Conservation (phyloP, 2,888 invertebrate species). For the Diarsia mendica region DNA sequence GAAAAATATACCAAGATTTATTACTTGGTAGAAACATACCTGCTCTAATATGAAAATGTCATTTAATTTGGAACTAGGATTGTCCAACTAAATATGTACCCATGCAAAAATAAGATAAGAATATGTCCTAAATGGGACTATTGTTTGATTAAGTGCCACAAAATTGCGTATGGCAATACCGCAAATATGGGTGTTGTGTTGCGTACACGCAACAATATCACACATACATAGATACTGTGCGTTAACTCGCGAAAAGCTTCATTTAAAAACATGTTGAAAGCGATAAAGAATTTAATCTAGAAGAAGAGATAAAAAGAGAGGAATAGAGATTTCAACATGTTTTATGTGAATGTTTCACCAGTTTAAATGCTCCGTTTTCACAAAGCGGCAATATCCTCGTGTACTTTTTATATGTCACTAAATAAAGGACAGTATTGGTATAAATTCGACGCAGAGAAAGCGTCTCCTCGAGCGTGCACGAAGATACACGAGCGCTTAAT, state of each 20-base stretch:
- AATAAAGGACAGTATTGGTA: background rate
- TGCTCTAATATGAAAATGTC: background rate
- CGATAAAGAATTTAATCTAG: background rate
- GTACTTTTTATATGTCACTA: background rate
- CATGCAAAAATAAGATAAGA: constrained; percentile 13
- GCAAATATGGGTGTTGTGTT: background rate
- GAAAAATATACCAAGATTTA: background rate
- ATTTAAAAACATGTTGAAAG: background rate
- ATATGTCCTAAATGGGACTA: background rate
- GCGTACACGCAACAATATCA: background rate
- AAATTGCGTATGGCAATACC: background rate
- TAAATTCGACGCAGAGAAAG: background rate
- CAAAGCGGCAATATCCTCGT: background rate
- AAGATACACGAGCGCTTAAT: background rate
- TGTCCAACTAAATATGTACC: background rate
- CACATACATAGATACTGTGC: background rate
- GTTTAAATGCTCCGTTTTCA: background rate
- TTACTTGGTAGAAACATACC: background rate
- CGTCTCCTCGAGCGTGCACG: background rate
- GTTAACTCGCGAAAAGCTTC: background rate
- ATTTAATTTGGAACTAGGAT: background rate
- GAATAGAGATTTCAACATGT: background rate
- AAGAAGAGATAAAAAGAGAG: background rate
- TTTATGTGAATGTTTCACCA: background rate
- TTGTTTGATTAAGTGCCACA: constrained; percentile 7